A percentile compares a stretch with the other conserved stretches of the same genome.
phyloP scores from a whole-genome alignment of 2,888 invertebrate species.

The Drosophila atroscutellata region DNA sequence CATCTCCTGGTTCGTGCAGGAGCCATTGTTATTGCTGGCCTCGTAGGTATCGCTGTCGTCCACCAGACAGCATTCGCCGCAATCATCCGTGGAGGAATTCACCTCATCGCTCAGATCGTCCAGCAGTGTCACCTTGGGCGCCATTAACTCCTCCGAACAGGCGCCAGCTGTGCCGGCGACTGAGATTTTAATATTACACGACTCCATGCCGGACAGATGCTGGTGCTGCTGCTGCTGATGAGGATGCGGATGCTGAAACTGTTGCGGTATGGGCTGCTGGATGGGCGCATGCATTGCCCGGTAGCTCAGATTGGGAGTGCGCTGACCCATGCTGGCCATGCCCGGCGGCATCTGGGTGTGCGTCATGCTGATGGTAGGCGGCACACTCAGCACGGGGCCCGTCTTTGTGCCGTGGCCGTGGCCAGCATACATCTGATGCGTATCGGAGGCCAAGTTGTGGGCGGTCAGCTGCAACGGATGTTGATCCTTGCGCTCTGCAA shows the following conservation, averaged over 20 bases:
- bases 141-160: conserved; percentile 52
- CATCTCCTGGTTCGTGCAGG: conserved; percentile 25
- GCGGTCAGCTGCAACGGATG: conserved; percentile 75
- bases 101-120: conserved; percentile 72
- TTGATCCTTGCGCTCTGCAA: conserved; percentile 81
- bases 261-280: conserved; percentile 64
- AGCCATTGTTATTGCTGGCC: conserved; percentile 50
- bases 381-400: conserved; percentile 72
- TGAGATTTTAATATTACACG: conserved; percentile 65
- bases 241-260: conserved; percentile 21
- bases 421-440: conserved; percentile 62
- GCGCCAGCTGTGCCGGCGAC: conserved; percentile 33
- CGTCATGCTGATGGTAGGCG: conserved; percentile 76
- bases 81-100: conserved; percentile 71
- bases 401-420: conserved; percentile 49
- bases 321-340: conserved; percentile 71
- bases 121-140: conserved; percentile 78
- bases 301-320: conserved; percentile 71
- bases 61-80: conserved; percentile 70
- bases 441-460: conserved; percentile 78
- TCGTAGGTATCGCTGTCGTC: conserved; percentile 71
- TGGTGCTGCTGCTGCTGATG: conserved; percentile 16
- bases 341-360: conserved; percentile 81
- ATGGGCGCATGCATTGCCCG: conserved; percentile 52
- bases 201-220: conserved; percentile 21